Evolutionary conservation across 2,113 vertebrate species (phyloP).

Genomic region (Hoplias malabaricus): DNA sequence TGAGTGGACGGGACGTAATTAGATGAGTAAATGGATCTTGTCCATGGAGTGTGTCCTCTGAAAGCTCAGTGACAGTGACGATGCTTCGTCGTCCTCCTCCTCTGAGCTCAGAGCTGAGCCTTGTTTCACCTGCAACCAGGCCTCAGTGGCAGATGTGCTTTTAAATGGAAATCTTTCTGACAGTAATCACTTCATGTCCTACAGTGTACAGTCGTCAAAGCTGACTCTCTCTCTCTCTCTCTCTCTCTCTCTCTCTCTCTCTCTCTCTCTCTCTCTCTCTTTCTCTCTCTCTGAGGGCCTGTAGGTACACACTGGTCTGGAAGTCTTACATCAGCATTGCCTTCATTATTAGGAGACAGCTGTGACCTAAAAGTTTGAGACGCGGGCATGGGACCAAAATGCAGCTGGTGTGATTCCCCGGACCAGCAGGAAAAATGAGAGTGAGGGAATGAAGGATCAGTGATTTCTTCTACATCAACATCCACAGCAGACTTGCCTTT

Average conservation of each 20-base stretch:
- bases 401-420: no score
- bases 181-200: slow-evolving; percentile 62
- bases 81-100: neutral
- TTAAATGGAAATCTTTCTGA: slow-evolving; percentile 69
- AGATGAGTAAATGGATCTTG: slow-evolving; percentile 34
- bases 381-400: no score
- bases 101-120: slow-evolving; percentile 43
- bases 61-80: slow-evolving; percentile 21
- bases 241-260: slow-evolving; percentile 15
- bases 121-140: slow-evolving; percentile 55
- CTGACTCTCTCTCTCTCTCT: slow-evolving; percentile 31
- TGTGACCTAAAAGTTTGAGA: no score
- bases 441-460: no score
- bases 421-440: no score
- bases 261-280: slow-evolving; percentile 5
- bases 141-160: slow-evolving; percentile 66
- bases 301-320: slow-evolving; percentile 13
- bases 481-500: no score
- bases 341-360: no score
- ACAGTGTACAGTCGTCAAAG: slow-evolving; percentile 38
- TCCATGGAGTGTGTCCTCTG: slow-evolving; percentile 13
- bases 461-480: no score
- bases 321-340: slow-evolving; percentile 10
- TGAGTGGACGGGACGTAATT: slow-evolving; percentile 30
- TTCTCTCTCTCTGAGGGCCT: neutral